Evolutionary conservation across 2,888 invertebrate genomes (phyloP).

Genomic region (Aspidiotus rigidus): DNA sequence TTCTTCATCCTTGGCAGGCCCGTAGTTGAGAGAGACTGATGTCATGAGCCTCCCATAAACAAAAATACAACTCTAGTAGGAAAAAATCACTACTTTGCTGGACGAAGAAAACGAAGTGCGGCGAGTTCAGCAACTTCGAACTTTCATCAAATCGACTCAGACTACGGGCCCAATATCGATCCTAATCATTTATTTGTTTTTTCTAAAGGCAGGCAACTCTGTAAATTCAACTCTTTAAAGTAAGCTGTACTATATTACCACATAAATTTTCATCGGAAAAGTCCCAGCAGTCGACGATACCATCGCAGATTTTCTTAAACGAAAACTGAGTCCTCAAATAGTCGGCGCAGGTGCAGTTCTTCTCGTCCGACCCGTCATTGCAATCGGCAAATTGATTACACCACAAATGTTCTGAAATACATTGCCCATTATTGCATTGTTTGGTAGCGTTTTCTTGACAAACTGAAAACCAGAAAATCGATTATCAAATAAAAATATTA

Average conservation of each 20-base stretch:
- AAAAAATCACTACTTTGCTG: no score
- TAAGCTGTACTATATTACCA: conserved; percentile 46
- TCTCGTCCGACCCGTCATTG: conserved; percentile 60
- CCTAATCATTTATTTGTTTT: no score
- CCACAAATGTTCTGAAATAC: conserved; percentile 55
- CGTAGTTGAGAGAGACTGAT: no score
- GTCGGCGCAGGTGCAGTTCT: conserved; percentile 65
- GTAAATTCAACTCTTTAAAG: no score
- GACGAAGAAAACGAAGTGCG: no score
- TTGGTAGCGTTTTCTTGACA: conserved; percentile 40
- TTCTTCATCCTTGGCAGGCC: no score
- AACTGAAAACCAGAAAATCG: background rate
- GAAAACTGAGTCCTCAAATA: conserved; percentile 60
- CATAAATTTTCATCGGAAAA: conserved; percentile 67
- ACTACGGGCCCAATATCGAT: no score
- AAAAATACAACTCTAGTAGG: no score
- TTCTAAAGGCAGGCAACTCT: no score
- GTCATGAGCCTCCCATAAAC: no score
- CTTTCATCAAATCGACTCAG: no score
- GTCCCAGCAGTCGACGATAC: conserved; percentile 69
- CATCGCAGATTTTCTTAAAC: conserved; percentile 66
- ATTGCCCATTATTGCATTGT: conserved; percentile 55
- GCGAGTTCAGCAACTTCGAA: no score
- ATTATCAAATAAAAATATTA: background rate
- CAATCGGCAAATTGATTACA: conserved; percentile 66